Base-by-base conservation (phyloP, 2,797 vertebrate species). In the Hoplostethus atlanticus region DNA sequence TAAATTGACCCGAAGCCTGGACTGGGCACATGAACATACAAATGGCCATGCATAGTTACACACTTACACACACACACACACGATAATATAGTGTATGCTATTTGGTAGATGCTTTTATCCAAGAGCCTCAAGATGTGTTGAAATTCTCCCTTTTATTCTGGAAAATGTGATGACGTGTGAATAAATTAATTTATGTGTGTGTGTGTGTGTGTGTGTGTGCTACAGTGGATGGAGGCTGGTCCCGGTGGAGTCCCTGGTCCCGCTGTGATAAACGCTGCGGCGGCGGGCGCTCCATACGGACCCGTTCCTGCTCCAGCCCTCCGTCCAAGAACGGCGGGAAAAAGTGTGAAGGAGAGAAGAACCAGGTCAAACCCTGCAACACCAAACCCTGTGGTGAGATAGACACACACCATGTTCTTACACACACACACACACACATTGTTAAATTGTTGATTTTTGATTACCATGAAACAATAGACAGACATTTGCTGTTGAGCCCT, bases 181-280 rank as follows among this genome's bases (percentile, higher is more conserved):
- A 47, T 16, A 47, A 47, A 30, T 8, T 10, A 30, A 3, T 38
- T 12, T 30, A 2, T 34, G 13, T 15, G 25, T 59, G 16, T 71
- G 3, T 65, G 10, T 65, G 11, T 67, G 16, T 71, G 2, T 62
- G 28, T 62, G 17, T 71, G 36, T 6, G 10, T 46, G 5, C 5
- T 61, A 0, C 77, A 97, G 97, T 96, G 85, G 92, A 96, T 0
- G 96, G 97, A 4, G 90, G 92, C 17, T 98, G 97, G 97, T 96
- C 96, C 5, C 92, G 84, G 21, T 98, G 97, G 97, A 96, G 96
- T 71, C 93, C 95, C 1, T 98, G 97, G 97, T 97, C 97, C 3
- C 95, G 80, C 77, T 98, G 97, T 70, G 96, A 97, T 88, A 95
- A 95, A 21, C 89, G 79, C 3, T 98, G 97, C 0, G 96, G 95